Conservation (phyloP, 1,140 invertebrate species). For the Portunus trituberculatus region DNA sequence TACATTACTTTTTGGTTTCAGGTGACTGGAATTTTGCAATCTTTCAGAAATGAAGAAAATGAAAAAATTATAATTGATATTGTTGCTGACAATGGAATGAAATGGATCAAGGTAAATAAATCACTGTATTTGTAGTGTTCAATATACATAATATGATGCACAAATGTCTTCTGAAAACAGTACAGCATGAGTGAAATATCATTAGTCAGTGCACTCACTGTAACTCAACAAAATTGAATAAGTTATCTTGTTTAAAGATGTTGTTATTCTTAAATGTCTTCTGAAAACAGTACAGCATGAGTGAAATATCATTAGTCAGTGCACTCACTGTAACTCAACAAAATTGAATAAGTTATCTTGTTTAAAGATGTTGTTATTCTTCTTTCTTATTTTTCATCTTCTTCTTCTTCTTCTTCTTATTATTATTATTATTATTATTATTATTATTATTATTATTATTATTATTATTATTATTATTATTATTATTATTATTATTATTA, state of each 20-base stretch:
- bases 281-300: neutral
- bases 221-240: too few relatives aligned
- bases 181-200: neutral
- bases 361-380: too few relatives aligned
- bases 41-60: constrained; percentile 21
- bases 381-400: too few relatives aligned
- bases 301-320: neutral
- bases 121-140: neutral
- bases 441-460: neutral
- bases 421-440: neutral
- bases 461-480: neutral
- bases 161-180: neutral
- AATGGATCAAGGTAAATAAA: constrained; percentile 55
- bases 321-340: too few relatives aligned
- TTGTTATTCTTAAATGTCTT: neutral
- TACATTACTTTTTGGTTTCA: neutral
- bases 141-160: neutral
- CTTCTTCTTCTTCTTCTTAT: neutral
- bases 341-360: too few relatives aligned
- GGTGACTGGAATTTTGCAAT: constrained; percentile 12
- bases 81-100: constrained; percentile 52
- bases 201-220: neutral
- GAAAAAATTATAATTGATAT: constrained; percentile 61
- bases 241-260: too few relatives aligned
- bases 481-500: neutral